Evolutionary conservation across 2,888 invertebrate genomes (phyloP).

Genomic region (Drosophila testacea): DNA sequence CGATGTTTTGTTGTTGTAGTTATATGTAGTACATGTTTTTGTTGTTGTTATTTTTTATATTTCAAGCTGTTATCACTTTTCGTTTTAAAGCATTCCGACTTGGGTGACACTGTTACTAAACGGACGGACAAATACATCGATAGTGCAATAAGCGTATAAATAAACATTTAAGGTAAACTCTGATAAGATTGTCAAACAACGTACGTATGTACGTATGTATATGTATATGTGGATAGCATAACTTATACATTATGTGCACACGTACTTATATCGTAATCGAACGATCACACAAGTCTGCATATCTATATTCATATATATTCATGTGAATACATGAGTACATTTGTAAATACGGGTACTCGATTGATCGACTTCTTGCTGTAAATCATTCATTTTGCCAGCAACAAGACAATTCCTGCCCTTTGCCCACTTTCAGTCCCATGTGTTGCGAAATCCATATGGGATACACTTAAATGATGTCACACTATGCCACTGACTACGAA

Average conservation of each 20-base stretch:
- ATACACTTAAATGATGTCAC: constrained; percentile 25
- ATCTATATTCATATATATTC: not conserved
- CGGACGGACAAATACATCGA: constrained; percentile 37
- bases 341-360: not conserved
- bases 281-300: constrained; percentile 1
- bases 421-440: constrained; percentile 10
- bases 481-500: not conserved
- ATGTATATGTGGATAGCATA: constrained; percentile 13
- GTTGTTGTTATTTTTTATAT: constrained; percentile 3
- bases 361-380: constrained; percentile 11
- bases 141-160: constrained; percentile 48
- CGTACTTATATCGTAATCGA: constrained; percentile 8
- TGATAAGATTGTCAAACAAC: constrained; percentile 43
- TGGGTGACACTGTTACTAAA: constrained; percentile 43
- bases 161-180: constrained; percentile 24
- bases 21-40: not conserved
- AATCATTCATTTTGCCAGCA: constrained; percentile 9
- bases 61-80: constrained; percentile 30
- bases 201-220: not conserved
- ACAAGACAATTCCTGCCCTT: constrained; percentile 19
- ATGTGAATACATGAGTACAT: not conserved
- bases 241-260: constrained; percentile 13
- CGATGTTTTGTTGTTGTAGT: not conserved
- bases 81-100: constrained; percentile 24
- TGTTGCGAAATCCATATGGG: not conserved